Base-by-base conservation (phyloP, 2,888 invertebrate species). In the Hetaerina titia region DNA sequence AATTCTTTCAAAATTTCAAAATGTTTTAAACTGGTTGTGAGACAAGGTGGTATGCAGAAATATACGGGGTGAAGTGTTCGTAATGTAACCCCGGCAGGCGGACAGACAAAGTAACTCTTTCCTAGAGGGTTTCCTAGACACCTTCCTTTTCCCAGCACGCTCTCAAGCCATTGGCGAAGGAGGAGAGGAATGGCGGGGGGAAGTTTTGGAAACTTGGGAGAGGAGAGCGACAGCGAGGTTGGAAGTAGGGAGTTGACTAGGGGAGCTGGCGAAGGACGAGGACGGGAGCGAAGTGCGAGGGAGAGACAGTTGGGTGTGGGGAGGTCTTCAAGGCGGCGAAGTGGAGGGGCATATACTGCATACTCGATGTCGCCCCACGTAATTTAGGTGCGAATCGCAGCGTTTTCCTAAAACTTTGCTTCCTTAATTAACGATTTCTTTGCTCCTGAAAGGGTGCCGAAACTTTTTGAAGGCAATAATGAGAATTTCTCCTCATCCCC, bases 371-470 rank as follows among this genome's bases (percentile, higher is more conserved):
- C 81, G n/a, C 81, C 81, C 81, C 13, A 11, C 25, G 81, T 81
- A 81, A 81, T 81, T 81, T 81, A 81, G 81, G 81, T 81, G 31
- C 81, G 81, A 81, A 81, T 81, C 81, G 81, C 81, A 81, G 81
- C 74, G 25, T n/a, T 81, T 25, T 81, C n/a, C 81, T 9, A 81
- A 81, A 81, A 25, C 31, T 81, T 81, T 11, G 25, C 31, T 81
- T 81, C 81, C 81, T 81, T 81, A 81, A 81, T 81, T 81, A 81
- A 81, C 81, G 81, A 81, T 81, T 81, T 81, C 81, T 81, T 81
- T 81, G 11, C 22, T 22, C 7, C 69, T 69, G 22, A 81, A 81
- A 31, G 25, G 25, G 81, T 15, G 81, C 22, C 31, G 81, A 81
- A 81, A 81, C 31, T 81, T 81, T 81, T 31, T 81, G 81, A 81